phyloP scores from a whole-genome alignment of 2,888 invertebrate genomes.

The Hemicrepidius hirtus region DNA sequence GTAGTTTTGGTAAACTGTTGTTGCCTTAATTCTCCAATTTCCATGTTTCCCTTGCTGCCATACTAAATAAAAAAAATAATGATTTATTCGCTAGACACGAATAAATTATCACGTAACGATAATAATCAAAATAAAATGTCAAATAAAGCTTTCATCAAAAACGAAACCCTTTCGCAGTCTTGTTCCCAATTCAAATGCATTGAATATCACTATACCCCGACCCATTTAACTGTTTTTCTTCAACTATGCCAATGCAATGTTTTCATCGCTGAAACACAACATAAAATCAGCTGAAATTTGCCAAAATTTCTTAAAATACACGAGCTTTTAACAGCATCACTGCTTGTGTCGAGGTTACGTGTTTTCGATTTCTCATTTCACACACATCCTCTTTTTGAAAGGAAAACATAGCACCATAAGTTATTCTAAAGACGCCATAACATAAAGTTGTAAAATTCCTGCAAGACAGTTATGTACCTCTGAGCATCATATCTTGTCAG shows the following conservation, averaged over 20 bases:
- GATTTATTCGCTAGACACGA: background rate
- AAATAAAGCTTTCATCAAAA: no score
- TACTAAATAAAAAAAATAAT: no score
- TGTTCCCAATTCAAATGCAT: conserved; percentile 18
- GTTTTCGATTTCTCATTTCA: background rate
- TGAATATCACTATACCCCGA: conserved; percentile 21
- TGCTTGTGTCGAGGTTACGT: background rate
- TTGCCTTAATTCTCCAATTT: no score
- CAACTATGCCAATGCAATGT: conserved; percentile 21
- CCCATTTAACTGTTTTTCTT: conserved; percentile 32
- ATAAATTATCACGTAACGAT: background rate
- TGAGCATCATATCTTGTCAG: conserved; percentile 11
- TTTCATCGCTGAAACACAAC: conserved; percentile 17
- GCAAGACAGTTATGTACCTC: conserved; percentile 25
- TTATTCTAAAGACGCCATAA: conserved; percentile 17
- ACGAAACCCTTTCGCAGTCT: conserved; percentile 1
- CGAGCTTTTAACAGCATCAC: background rate
- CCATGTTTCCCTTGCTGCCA: no score
- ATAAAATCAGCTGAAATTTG: conserved; percentile 21
- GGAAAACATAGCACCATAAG: background rate
- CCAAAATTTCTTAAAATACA: conserved; percentile 22
- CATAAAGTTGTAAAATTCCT: conserved; percentile 31
- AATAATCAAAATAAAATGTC: background rate
- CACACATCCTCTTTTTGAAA: background rate
- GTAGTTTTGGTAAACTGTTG: no score